These are phyloP conservation scores for Eupithecia inturbata DNA, from an alignment of 2,888 invertebrate species.

Conservation along the genomic window DNA sequence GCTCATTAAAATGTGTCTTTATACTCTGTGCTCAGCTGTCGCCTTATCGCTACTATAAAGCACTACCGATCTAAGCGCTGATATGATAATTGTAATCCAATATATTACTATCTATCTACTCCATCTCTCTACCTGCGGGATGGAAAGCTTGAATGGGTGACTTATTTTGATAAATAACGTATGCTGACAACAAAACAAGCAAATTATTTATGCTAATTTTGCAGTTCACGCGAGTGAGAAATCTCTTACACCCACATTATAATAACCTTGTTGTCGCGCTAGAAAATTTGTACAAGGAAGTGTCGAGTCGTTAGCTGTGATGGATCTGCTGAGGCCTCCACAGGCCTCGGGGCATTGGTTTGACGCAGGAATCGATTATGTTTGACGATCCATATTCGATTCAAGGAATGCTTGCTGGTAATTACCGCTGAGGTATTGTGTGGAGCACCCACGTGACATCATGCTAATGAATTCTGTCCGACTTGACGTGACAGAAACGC, in stretches of 20 bases:
- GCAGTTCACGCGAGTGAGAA: constrained; percentile 53
- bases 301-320: constrained; percentile 65
- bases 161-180: constrained; percentile 25
- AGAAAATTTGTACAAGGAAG: constrained; percentile 61
- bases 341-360: constrained; percentile 59
- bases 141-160: constrained; percentile 35
- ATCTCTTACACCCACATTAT: constrained; percentile 52
- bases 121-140: constrained; percentile 59
- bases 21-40: constrained; percentile 71
- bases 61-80: constrained; percentile 67
- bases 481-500: constrained; percentile 66
- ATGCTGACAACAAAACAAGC: constrained; percentile 25
- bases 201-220: constrained; percentile 48
- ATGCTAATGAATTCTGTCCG: constrained; percentile 78
- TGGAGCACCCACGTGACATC: constrained; percentile 66
- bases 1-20: constrained; percentile 78
- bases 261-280: constrained; percentile 55
- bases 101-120: constrained; percentile 64
- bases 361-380: constrained; percentile 77
- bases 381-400: constrained; percentile 73
- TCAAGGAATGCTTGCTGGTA: constrained; percentile 67
- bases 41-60: constrained; percentile 72
- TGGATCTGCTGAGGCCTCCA: constrained; percentile 60
- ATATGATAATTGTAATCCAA: constrained; percentile 80
- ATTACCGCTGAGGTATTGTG: constrained; percentile 67